Conservation (phyloP, 2,113 vertebrate genomes). For the Centropristis striata region DNA sequence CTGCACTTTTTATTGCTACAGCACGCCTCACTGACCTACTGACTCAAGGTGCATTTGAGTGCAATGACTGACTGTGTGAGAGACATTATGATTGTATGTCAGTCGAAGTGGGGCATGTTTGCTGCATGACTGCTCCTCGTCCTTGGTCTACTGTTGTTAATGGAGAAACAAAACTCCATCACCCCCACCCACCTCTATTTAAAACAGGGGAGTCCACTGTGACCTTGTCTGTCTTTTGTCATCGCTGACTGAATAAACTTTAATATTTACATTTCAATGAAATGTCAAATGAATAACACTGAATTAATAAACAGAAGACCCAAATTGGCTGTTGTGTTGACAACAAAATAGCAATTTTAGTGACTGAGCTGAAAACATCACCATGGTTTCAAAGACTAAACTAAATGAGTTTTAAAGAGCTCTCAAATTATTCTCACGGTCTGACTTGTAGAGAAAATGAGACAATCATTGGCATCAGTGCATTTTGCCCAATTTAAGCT, state of each 20-base stretch:
- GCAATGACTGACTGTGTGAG: conserved; percentile 2
- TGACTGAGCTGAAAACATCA: background rate
- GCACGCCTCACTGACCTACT: conserved; percentile 5
- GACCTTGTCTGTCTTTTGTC: background rate
- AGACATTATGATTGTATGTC: conserved; percentile 30
- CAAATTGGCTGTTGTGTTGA: background rate
- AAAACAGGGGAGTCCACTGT: conserved; percentile 36
- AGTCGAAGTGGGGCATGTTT: conserved; percentile 59
- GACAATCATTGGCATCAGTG: no score
- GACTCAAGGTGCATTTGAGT: conserved; percentile 30
- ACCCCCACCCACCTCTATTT: background rate
- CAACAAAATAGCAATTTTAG: background rate
- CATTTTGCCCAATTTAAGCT: no score
- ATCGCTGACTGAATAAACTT: background rate
- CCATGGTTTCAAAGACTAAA: background rate
- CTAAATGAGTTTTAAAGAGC: no score
- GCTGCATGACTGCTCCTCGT: conserved; percentile 62
- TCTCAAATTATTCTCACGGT: no score
- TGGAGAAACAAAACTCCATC: conserved; percentile 33
- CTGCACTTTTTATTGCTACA: conserved; percentile 3
- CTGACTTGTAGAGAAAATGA: no score
- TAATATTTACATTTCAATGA: background rate
- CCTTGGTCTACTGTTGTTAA: conserved; percentile 36
- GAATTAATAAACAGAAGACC: background rate
- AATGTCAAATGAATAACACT: background rate